phyloP scores from a whole-genome alignment of 1,140 invertebrate genomes.

The Zophobas morio region DNA sequence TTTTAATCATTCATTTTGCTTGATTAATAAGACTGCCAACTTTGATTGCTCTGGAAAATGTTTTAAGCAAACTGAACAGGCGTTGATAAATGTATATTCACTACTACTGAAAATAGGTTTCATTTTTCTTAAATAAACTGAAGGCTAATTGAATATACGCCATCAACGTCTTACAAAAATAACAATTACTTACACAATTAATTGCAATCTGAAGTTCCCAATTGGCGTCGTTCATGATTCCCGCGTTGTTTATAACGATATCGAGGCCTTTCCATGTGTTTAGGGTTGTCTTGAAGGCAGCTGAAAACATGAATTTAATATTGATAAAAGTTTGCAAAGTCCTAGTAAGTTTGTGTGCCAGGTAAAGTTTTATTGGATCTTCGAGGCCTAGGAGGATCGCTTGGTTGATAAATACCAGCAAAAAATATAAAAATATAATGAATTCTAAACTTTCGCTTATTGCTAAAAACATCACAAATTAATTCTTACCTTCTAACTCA shows the following conservation, averaged over 20 bases:
- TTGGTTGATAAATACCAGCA: neutral
- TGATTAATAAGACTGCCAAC: no score
- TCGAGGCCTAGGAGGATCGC: neutral
- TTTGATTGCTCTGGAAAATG: no score
- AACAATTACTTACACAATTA: conserved; percentile 66
- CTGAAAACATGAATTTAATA: conserved; percentile 57
- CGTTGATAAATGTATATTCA: no score
- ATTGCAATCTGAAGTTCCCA: conserved; percentile 70
- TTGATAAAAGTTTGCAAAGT: conserved; percentile 43
- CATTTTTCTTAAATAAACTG: no score
- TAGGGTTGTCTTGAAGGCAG: conserved; percentile 64
- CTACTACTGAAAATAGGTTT: no score
- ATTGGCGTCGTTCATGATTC: conserved; percentile 69
- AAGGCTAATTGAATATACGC: no score
- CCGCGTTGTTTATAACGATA: conserved; percentile 71
- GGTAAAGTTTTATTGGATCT: conserved; percentile 43
- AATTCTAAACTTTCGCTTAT: conserved; percentile 14
- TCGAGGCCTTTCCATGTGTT: conserved; percentile 66
- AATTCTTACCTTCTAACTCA: conserved; percentile 56
- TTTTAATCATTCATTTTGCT: no score
- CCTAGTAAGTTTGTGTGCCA: conserved; percentile 10
- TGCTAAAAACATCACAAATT: conserved; percentile 9
- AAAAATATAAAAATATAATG: conserved; percentile 1
- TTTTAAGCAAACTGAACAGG: no score
- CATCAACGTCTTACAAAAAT: neutral